phyloP scores from a whole-genome alignment of 2,797 vertebrate genomes.

The Tragopan temminckii region DNA sequence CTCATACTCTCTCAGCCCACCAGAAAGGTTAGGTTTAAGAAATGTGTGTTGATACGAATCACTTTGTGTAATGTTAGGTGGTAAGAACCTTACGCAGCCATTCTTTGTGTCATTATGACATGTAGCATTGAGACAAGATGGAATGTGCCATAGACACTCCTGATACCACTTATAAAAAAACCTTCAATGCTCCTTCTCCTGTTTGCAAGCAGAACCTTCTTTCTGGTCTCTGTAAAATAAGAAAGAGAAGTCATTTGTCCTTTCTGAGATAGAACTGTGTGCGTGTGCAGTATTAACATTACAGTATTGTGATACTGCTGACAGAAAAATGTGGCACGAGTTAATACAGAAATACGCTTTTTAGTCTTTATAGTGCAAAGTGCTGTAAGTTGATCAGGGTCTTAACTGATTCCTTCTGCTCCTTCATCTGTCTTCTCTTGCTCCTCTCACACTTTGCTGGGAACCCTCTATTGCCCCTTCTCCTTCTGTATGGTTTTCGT shows the following conservation, averaged over 20 bases:
- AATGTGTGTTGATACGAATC: not conserved
- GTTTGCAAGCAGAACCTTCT: not conserved
- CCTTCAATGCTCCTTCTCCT: not conserved
- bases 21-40: not conserved
- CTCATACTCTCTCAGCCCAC: not conserved
- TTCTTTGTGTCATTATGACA: not conserved
- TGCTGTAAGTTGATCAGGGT: not conserved
- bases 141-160: not conserved
- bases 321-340: not conserved
- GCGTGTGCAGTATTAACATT: not conserved
- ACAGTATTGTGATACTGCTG: not conserved
- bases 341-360: conserved; percentile 13
- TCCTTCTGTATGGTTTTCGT: not conserved
- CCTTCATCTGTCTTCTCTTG: conserved; percentile 1
- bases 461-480: not conserved
- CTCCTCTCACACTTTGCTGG: not conserved
- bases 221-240: not conserved
- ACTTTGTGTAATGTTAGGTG: not conserved
- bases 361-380: not conserved
- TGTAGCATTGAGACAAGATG: not conserved
- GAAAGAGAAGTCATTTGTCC: not conserved
- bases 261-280: not conserved
- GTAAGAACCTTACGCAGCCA: not conserved
- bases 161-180: not conserved
- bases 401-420: conserved; percentile 23